Percentiles rank a stretch among this genome's conserved stretches.
Conservation (phyloP, 2,888 invertebrate genomes). For the Drosophila emarginata region DNA sequence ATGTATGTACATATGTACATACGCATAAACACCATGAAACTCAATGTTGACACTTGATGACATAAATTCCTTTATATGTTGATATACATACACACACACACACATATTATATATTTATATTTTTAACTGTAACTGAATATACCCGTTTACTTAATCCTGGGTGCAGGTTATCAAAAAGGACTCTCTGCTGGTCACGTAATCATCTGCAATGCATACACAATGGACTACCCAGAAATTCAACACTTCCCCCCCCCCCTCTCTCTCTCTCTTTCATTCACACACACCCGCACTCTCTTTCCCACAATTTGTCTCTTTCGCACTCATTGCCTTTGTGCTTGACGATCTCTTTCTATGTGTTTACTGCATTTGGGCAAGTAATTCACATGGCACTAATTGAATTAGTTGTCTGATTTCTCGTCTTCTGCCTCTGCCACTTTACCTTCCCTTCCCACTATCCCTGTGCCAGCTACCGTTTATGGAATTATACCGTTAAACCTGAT, state of each 20-base stretch:
- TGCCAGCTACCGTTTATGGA: constrained; percentile 13
- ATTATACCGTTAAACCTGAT: constrained; percentile 56
- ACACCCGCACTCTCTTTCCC: not conserved
- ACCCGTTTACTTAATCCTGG: not conserved
- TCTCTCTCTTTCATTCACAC: not conserved
- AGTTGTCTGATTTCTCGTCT: constrained; percentile 73
- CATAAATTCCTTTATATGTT: too few species aligned
- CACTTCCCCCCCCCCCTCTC: constrained; percentile 15
- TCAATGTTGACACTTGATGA: too few species aligned
- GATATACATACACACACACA: too few species aligned
- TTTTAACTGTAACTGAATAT: too few species aligned
- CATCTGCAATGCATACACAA: constrained; percentile 19
- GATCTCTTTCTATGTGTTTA: constrained; percentile 10
- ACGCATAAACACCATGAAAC: too few species aligned
- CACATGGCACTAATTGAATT: constrained; percentile 76
- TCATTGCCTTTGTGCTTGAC: not conserved
- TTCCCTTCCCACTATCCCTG: not conserved
- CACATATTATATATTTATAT: too few species aligned
- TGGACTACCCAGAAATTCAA: constrained; percentile 12
- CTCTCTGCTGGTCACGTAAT: constrained; percentile 7
- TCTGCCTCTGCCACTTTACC: constrained; percentile 9
- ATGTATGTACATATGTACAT: not conserved
- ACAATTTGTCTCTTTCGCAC: constrained; percentile 29
- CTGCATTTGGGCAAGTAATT: constrained; percentile 65
- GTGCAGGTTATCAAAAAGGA: not conserved